A percentile compares a stretch with the other conserved stretches of the same genome.
These are phyloP conservation scores for Tamias sibiricus DNA, from an alignment of 2,113 vertebrate species.

Conservation along the genomic window DNA sequence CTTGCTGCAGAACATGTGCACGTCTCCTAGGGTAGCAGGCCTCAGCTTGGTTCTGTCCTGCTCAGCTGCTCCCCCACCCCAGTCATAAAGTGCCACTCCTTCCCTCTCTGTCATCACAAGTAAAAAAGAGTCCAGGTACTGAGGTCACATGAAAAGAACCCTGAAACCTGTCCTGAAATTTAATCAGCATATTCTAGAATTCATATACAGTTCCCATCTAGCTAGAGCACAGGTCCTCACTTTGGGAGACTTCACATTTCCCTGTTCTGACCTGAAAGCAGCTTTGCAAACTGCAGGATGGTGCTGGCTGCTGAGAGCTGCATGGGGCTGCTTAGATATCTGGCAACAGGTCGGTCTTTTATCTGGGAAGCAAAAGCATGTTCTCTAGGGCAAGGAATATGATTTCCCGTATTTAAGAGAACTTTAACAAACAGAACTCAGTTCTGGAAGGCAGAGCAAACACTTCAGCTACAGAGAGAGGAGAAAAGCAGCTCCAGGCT, in stretches of 20 bases:
- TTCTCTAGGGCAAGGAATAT: not conserved
- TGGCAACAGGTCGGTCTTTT: not conserved
- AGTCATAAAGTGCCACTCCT: not conserved
- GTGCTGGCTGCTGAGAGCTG: not conserved
- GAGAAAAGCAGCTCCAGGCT: conserved; percentile 35
- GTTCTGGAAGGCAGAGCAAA: conserved; percentile 48
- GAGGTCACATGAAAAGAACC: not conserved
- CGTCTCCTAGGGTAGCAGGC: not conserved
- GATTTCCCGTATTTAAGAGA: not conserved
- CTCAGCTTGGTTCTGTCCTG: not conserved
- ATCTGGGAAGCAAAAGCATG: not conserved
- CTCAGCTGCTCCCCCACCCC: not conserved
- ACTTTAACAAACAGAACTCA: conserved; percentile 21
- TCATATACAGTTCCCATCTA: not conserved
- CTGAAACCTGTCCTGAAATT: not conserved
- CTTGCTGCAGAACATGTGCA: too few species aligned
- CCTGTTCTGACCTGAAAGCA: not conserved
- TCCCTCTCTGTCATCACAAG: not conserved
- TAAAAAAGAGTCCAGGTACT: not conserved
- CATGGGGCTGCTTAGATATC: not conserved
- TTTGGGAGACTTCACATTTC: not conserved
- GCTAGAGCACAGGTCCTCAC: not conserved
- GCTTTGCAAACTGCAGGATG: not conserved
- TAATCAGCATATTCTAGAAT: not conserved
- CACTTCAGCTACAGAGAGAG: not conserved